These are phyloP conservation scores for Anser brachyrhynchus DNA, from an alignment of 2,113 vertebrate genomes.

Conservation along the genomic window DNA sequence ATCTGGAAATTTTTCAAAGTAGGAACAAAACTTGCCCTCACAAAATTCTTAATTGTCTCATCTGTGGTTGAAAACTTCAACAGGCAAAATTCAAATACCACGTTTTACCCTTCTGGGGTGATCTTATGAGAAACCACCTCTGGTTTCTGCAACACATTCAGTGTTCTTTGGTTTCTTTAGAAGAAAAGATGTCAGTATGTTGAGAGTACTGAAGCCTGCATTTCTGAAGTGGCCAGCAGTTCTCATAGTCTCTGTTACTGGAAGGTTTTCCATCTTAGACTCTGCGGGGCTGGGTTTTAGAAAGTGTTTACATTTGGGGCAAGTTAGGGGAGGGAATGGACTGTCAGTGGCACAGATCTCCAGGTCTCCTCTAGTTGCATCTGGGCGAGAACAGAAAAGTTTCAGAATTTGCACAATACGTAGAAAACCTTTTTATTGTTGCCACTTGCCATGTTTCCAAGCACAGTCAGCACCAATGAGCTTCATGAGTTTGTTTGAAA, in stretches of 20 bases:
- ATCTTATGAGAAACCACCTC: not conserved
- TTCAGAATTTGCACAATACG: not conserved
- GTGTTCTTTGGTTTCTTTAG: not conserved
- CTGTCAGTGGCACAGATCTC: not conserved
- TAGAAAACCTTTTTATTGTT: not conserved
- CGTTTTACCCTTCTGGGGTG: not conserved
- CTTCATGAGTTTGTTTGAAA: constrained; percentile 34
- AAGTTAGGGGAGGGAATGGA: not conserved
- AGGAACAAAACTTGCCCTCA: not conserved
- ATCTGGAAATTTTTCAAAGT: not conserved
- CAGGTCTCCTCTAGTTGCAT: not conserved
- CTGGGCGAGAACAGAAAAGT: not conserved
- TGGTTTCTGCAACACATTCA: not conserved
- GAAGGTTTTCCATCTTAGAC: not conserved
- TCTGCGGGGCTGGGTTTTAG: not conserved
- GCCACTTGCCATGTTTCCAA: not conserved
- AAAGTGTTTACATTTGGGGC: not conserved
- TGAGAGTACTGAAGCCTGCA: not conserved
- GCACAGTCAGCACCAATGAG: not conserved
- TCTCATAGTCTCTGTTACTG: not conserved
- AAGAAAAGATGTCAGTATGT: not conserved
- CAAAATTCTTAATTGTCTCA: not conserved
- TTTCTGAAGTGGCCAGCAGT: not conserved
- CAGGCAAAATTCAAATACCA: not conserved
- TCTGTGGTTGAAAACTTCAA: not conserved